A percentile compares a stretch with the other conserved stretches of the same genome.
Evolutionary conservation across 2,113 vertebrate genomes (phyloP).

Genomic region (Odocoileus virginianus): DNA sequence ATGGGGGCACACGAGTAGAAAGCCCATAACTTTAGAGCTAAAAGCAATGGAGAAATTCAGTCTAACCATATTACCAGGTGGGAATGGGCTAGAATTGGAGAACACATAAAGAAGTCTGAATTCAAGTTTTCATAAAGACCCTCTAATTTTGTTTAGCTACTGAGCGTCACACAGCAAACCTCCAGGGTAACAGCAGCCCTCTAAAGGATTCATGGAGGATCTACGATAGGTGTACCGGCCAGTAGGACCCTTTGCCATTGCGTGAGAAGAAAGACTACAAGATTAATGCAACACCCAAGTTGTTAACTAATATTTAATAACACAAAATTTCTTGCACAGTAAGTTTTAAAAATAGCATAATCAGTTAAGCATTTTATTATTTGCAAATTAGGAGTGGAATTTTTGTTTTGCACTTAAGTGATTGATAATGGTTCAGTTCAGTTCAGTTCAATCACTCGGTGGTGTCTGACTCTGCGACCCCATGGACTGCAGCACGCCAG

Average conservation of each 20-base stretch:
- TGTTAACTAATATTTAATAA: constrained; percentile 6
- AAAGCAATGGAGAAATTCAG: neutral
- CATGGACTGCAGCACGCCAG: neutral
- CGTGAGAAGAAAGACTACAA: neutral
- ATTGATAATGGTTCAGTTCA: neutral
- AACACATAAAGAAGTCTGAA: neutral
- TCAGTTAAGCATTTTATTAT: neutral
- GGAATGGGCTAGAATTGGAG: neutral
- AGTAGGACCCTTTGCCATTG: neutral
- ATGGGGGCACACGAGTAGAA: neutral
- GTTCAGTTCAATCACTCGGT: neutral
- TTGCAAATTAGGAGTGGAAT: neutral
- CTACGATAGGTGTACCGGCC: neutral
- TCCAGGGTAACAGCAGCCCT: neutral
- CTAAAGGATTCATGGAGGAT: neutral
- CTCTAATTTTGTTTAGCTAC: neutral
- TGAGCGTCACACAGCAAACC: neutral
- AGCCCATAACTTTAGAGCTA: neutral
- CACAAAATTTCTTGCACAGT: neutral
- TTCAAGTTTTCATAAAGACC: neutral
- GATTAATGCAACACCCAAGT: neutral
- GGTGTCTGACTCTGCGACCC: neutral
- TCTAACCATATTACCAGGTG: neutral
- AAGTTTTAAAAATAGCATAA: neutral
- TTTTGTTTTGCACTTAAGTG: neutral